A percentile compares a stretch with the other conserved stretches of the same genome.
Evolutionary conservation across 2,113 vertebrate species (phyloP).

Genomic region (Oenanthe oenanthe): DNA sequence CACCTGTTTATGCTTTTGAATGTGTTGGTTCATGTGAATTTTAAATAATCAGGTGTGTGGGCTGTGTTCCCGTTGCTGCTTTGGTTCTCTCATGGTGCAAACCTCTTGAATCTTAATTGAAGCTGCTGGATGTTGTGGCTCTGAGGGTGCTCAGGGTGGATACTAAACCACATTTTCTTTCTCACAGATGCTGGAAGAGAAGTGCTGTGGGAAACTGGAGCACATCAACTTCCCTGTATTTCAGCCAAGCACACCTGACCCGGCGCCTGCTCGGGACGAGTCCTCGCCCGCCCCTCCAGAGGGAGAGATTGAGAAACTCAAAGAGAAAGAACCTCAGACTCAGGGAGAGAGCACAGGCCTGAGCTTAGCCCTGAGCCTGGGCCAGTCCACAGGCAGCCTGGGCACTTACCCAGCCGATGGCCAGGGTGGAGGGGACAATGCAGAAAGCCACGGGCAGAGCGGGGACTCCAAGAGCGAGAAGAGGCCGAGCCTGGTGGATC

Average conservation of each 20-base stretch:
- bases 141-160: not conserved
- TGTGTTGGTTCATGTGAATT: not conserved
- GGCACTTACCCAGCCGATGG: slow-evolving; percentile 83
- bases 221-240: slow-evolving; percentile 93
- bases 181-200: slow-evolving; percentile 90
- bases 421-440: slow-evolving; percentile 84
- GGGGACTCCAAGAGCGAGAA: slow-evolving; percentile 84
- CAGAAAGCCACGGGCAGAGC: slow-evolving; percentile 80
- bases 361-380: slow-evolving; percentile 94
- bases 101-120: not conserved
- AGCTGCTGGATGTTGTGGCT: not conserved
- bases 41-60: not conserved
- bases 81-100: accelerated
- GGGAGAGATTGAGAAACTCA: slow-evolving; percentile 84
- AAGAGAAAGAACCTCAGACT: slow-evolving; percentile 88
- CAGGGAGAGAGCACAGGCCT: slow-evolving; percentile 92
- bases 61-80: accelerated
- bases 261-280: slow-evolving; percentile 88
- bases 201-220: slow-evolving; percentile 95
- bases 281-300: slow-evolving; percentile 78
- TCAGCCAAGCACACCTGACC: slow-evolving; percentile 94
- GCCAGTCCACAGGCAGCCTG: slow-evolving; percentile 93
- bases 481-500: slow-evolving; percentile 90
- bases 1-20: not conserved
- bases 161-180: not conserved